Evolutionary conservation across 35 echinoderm and acorn worm genomes (phyloP).

Genomic region (Ophioderma brevispina): DNA sequence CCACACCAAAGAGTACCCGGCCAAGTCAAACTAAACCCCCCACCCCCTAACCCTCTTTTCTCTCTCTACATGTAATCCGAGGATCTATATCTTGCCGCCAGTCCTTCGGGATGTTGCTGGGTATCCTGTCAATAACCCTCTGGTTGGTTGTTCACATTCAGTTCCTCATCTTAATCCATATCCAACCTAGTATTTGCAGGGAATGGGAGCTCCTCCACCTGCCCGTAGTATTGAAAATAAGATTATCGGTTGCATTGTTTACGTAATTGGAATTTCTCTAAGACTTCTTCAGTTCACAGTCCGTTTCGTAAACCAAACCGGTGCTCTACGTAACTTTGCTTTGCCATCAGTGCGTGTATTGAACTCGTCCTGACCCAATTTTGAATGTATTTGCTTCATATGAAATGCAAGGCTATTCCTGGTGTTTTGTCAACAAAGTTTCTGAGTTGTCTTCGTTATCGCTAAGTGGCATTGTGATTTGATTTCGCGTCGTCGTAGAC

Average conservation of each 20-base stretch:
- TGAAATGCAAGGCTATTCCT: too few relatives aligned
- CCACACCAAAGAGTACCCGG: constrained; percentile 81
- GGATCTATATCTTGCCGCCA: not conserved
- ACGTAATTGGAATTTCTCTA: not conserved
- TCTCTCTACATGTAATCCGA: not conserved
- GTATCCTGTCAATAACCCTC: not conserved
- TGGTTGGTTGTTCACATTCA: not conserved
- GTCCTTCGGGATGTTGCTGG: not conserved
- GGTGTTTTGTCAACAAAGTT: not conserved
- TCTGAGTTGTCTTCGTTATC: not conserved
- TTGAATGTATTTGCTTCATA: too few relatives aligned
- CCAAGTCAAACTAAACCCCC: constrained; percentile 16
- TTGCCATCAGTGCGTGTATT: too few relatives aligned
- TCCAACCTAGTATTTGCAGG: not conserved
- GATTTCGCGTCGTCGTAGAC: constrained; percentile 37
- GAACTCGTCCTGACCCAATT: too few relatives aligned
- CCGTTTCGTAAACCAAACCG: not conserved
- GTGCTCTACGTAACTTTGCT: too few relatives aligned
- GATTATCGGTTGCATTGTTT: not conserved
- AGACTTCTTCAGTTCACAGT: not conserved
- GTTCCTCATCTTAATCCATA: not conserved
- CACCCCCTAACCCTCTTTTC: not conserved
- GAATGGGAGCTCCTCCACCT: not conserved
- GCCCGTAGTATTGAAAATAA: not conserved
- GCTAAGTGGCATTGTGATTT: constrained; percentile 25